Percentiles rank a stretch among this genome's conserved stretches.
These are phyloP conservation scores for Triplophysa dalaica DNA, from an alignment of 2,113 vertebrate species.

Conservation along the genomic window DNA sequence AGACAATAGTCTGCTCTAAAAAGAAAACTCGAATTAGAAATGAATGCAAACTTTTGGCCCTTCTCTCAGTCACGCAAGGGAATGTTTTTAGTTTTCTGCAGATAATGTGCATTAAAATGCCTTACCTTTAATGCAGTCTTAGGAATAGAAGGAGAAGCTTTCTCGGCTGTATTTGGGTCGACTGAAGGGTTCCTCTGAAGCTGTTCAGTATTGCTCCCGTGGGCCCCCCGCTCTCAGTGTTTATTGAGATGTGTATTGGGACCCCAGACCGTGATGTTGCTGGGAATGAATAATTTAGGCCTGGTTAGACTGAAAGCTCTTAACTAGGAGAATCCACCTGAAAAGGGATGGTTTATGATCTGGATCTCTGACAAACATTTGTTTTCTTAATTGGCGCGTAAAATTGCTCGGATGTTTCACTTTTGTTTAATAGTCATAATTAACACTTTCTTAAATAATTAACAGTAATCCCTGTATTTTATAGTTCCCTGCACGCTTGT, in stretches of 20 bases:
- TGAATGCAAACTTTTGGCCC: conserved; percentile 25
- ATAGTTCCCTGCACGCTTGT: not conserved
- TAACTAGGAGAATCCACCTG: conserved; percentile 18
- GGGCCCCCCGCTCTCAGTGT: conserved; percentile 41
- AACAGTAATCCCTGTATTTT: not conserved
- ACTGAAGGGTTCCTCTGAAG: conserved; percentile 28
- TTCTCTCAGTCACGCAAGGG: conserved; percentile 31
- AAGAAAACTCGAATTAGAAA: conserved; percentile 5
- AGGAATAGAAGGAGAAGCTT: conserved; percentile 2
- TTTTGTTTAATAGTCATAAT: not conserved
- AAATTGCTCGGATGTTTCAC: not conserved
- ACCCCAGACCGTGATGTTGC: conserved; percentile 42
- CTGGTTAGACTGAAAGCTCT: conserved; percentile 31
- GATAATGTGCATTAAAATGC: conserved; percentile 18
- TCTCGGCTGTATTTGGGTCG: conserved; percentile 3
- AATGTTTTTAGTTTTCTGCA: conserved; percentile 29
- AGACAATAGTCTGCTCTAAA: not conserved
- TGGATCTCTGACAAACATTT: conserved; percentile 21
- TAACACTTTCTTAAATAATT: not conserved
- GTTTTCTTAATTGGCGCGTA: conserved; percentile 13
- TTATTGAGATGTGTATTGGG: conserved; percentile 51
- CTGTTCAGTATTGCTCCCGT: conserved; percentile 9
- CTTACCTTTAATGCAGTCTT: conserved; percentile 32
- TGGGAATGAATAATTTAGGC: conserved; percentile 32
- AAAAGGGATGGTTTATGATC: conserved; percentile 29